Evolutionary conservation across 2,113 vertebrate species (phyloP).

Genomic region (Ariopsis seemanni): DNA sequence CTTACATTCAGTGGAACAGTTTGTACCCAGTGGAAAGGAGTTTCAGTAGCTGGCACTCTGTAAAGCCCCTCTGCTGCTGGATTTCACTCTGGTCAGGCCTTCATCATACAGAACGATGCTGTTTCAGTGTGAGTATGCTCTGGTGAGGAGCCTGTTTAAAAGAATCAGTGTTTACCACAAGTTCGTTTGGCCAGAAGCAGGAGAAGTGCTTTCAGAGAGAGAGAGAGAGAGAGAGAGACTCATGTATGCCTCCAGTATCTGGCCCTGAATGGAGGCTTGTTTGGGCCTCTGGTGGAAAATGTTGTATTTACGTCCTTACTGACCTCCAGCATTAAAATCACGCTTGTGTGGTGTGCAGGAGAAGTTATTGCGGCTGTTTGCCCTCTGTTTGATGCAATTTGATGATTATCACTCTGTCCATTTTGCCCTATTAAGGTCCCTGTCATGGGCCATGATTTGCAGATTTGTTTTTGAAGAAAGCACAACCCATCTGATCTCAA

Average conservation of each 20-base stretch:
- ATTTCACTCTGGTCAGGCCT: neutral
- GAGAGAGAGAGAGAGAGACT: constrained; percentile 14
- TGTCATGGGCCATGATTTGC: constrained; percentile 26
- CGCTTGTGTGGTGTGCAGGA: constrained; percentile 57
- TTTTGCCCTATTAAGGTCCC: constrained; percentile 14
- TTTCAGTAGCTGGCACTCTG: constrained; percentile 56
- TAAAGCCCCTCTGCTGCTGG: constrained; percentile 6
- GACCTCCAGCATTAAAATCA: constrained; percentile 64
- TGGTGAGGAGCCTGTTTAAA: constrained; percentile 43
- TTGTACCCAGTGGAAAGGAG: constrained; percentile 8
- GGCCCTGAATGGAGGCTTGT: constrained; percentile 66
- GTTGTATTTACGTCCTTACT: constrained; percentile 58
- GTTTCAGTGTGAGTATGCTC: constrained; percentile 23
- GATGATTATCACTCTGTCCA: constrained; percentile 55
- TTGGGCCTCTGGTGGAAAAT: constrained; percentile 56
- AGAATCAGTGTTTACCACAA: constrained; percentile 56
- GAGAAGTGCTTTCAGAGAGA: constrained; percentile 13
- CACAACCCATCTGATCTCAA: constrained; percentile 70
- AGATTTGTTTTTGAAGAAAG: constrained; percentile 34
- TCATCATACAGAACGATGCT: constrained; percentile 14
- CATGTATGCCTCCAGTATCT: constrained; percentile 62
- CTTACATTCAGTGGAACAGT: constrained; percentile 25
- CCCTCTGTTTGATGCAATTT: constrained; percentile 63
- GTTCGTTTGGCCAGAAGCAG: constrained; percentile 47
- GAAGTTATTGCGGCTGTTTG: constrained; percentile 59